Evolutionary conservation across 2,888 invertebrate species (phyloP), one percentile per base, ranked within the genome.

Genomic region (Penaeus monodon): DNA sequence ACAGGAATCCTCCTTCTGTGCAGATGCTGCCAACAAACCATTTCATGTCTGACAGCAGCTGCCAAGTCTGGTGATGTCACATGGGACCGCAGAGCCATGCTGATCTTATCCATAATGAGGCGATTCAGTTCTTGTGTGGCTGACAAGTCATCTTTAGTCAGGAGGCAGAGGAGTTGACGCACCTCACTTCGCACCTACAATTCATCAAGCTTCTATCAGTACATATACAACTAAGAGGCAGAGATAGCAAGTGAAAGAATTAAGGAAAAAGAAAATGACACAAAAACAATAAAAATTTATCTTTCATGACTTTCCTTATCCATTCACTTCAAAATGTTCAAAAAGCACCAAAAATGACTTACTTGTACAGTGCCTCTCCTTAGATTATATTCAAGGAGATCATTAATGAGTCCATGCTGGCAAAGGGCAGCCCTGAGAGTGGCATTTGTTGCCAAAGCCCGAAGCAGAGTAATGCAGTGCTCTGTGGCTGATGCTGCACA

Each of bases 1-100:
- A 92, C 98, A 98, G 7, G 96, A 95, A 92, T 99, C 99, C 91
- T 98, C 97, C 90, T 97, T 97, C 91, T 97, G 96, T 2, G 98
- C 95, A 77, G 98, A 94, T 0, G 96, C 96, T 1, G 97, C 97
- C 49, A 99, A 93, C 24, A 99, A 93, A 17, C 97, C 92, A 99
- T 97, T 92, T 98, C 96, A 91, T 98, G 97, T 7, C 98, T 94
- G 0, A 98, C 97, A 3, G 96, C 95, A 4, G 95, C 94, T 63
- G 95, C 95, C 84, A 96, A 92, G 92, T 96, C 96, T 1, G 95
- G 94, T 65, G 95, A 94, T 10, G 96, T 96, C 27, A 96, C 95
- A 1, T 97, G 92, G 2, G 96, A 96, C 27, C 90, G 88, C 44
- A 94, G 91, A 65, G 96, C 96, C 10, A 92, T 91, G 29, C 91